These are phyloP conservation scores for Aspidapion aeneum DNA, from an alignment of 2,888 invertebrate genomes.

Conservation along the genomic window DNA sequence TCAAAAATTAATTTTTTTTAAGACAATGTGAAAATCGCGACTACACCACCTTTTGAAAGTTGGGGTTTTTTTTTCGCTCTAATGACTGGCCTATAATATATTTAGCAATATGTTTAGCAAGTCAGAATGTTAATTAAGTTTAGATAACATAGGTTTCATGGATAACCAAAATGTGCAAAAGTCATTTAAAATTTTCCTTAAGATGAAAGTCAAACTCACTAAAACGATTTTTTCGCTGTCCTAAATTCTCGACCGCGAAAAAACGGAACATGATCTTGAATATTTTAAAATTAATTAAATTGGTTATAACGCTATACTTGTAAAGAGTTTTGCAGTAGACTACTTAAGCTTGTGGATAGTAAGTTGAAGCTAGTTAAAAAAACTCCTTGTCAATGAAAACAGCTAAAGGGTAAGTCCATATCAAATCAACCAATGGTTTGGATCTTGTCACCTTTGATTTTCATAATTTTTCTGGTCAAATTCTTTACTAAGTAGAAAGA, in stretches of 20 bases:
- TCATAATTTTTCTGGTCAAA: no score
- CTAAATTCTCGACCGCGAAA: constrained; percentile 2
- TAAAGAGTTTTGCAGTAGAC: constrained; percentile 8
- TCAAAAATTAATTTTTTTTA: no score
- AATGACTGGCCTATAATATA: not conserved
- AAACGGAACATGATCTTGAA: constrained; percentile 19
- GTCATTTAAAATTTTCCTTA: not conserved
- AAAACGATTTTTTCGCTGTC: constrained; percentile 2
- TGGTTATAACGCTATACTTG: constrained; percentile 19
- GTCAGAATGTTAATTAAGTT: not conserved
- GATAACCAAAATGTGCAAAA: not conserved
- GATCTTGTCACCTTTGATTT: no score
- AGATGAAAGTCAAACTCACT: not conserved
- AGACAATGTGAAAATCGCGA: no score
- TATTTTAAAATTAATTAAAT: constrained; percentile 25
- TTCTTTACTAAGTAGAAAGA: no score
- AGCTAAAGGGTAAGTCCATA: no score
- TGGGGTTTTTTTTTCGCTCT: no score
- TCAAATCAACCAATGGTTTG: no score
- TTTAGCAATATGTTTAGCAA: not conserved
- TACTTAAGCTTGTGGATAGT: not conserved
- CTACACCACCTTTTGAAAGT: no score
- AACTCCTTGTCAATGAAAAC: no score
- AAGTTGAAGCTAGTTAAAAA: no score
- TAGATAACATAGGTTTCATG: not conserved